Evolutionary conservation across 2,888 invertebrate genomes (phyloP).

Genomic region (Sussaba pulchella): DNA sequence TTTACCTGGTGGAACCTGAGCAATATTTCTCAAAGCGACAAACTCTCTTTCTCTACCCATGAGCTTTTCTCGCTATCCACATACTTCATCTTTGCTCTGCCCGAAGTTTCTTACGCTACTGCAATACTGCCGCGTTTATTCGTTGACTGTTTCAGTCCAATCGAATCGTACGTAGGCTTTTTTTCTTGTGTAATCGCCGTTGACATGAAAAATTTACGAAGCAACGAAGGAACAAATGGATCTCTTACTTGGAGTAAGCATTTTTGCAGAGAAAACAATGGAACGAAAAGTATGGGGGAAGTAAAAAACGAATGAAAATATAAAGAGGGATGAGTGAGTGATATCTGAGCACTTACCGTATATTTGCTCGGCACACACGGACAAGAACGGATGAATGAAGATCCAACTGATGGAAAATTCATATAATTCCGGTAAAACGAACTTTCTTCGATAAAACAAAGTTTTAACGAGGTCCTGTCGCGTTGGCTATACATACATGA

Average conservation of each 20-base stretch:
- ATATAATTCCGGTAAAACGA: too few species aligned
- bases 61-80: not conserved
- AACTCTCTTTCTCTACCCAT: not conserved
- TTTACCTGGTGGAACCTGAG: not conserved
- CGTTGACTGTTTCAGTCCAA: not conserved
- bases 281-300: too few species aligned
- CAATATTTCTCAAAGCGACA: constrained; percentile 16
- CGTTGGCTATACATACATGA: too few species aligned
- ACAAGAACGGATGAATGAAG: too few species aligned
- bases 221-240: not conserved
- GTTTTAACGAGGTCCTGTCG: too few species aligned
- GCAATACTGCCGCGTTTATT: not conserved
- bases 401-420: too few species aligned
- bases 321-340: too few species aligned
- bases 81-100: not conserved
- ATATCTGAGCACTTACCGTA: too few species aligned
- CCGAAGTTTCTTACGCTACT: constrained; percentile 11
- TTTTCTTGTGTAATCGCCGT: not conserved
- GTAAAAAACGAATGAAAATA: too few species aligned
- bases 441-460: too few species aligned
- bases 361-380: too few species aligned
- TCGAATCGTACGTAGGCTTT: not conserved
- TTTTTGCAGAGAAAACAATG: too few species aligned
- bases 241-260: not conserved
- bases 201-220: not conserved